These are phyloP conservation scores for Equus przewalskii DNA, from an alignment of 2,113 vertebrate genomes.

Conservation along the genomic window DNA sequence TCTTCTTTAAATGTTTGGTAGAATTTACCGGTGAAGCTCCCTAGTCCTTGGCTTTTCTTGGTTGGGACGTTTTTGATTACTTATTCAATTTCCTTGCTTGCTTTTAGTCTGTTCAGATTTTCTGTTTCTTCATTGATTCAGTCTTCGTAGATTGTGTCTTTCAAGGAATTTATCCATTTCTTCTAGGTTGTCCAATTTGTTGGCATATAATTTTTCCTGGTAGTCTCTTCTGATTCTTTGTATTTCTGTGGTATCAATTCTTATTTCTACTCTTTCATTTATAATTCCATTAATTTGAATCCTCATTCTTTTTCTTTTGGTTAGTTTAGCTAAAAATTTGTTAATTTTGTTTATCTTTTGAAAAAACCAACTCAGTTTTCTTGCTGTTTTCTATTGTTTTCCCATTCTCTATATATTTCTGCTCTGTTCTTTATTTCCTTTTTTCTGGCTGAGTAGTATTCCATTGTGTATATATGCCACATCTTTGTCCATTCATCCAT, in stretches of 20 bases:
- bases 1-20: too few relatives aligned
- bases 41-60: neutral
- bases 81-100: neutral
- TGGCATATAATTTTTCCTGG: neutral
- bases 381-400: neutral
- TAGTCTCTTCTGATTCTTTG: neutral
- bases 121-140: neutral
- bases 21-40: neutral
- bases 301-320: neutral
- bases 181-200: neutral
- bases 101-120: neutral
- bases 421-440: neutral
- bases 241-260: neutral
- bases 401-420: neutral
- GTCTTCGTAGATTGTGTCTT: neutral
- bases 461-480: too few relatives aligned
- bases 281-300: neutral
- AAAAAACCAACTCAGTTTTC: neutral
- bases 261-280: neutral
- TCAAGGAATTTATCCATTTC: neutral
- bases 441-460: neutral
- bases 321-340: neutral
- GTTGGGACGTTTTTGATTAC: neutral
- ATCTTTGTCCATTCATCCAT: too few relatives aligned
- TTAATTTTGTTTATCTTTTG: neutral